Percentiles rank a stretch among this genome's conserved stretches.
These are phyloP conservation scores for Odontocerum albicorne DNA, from an alignment of 2,888 invertebrate species.

Conservation along the genomic window DNA sequence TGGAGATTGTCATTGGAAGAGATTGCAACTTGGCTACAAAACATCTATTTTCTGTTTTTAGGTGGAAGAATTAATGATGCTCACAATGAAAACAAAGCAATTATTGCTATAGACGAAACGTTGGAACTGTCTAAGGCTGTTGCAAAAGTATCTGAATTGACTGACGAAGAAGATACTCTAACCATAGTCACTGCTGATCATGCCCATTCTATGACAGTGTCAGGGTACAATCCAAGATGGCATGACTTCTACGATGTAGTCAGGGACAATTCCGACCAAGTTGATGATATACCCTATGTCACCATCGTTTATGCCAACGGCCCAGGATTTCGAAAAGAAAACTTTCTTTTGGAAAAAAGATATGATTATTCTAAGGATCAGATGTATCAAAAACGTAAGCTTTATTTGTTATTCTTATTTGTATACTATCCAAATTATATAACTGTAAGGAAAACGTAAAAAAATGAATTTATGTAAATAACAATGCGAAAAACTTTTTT, in stretches of 20 bases:
- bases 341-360: too few species aligned
- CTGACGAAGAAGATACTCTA: constrained; percentile 70
- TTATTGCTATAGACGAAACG: constrained; percentile 67
- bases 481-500: too few species aligned
- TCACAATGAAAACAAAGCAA: constrained; percentile 63
- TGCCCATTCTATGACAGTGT: constrained; percentile 74
- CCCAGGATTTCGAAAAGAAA: constrained; percentile 53
- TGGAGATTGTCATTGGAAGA: too few species aligned
- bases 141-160: constrained; percentile 57
- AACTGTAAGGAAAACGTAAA: too few species aligned
- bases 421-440: too few species aligned
- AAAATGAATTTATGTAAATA: too few species aligned
- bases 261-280: constrained; percentile 49
- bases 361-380: too few species aligned
- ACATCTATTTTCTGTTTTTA: constrained; percentile 40
- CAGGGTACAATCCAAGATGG: constrained; percentile 71
- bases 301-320: constrained; percentile 72
- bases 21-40: neutral
- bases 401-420: too few species aligned
- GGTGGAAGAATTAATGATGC: constrained; percentile 69
- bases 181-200: constrained; percentile 81
- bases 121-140: constrained; percentile 65
- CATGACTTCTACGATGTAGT: constrained; percentile 50
- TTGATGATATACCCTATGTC: constrained; percentile 58
- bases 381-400: too few species aligned